Base-by-base conservation (phyloP, 2,797 vertebrate species). In the Parauchenoglanis punctatus region DNA sequence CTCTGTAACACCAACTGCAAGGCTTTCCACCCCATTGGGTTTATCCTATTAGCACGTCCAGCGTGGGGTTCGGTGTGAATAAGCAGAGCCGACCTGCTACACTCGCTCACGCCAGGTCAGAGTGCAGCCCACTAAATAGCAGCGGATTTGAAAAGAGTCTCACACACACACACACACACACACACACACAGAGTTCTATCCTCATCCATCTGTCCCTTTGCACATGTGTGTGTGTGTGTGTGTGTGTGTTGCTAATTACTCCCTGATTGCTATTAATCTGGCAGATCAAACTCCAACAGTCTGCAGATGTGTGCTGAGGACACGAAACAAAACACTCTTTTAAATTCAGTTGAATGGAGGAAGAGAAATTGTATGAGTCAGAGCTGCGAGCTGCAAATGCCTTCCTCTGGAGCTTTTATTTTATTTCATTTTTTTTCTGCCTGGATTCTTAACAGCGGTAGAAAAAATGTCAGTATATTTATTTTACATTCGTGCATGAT, bases 1-100 rank as follows among this genome's bases (percentile, higher is more conserved):
- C 91, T 92, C 85, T 88, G 92, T 92, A 90, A 95, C 94, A 92
- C 91, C 86, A 91, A 92, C 90, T 90, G 92, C 92, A 81, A 92
- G 91, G 84, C 85, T 95, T 95, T 95, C 93, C 94, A 93, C 94
- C 92, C 85, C 93, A 93, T 94, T 91, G 91, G 88, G 78, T 94
- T 91, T 91, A 87, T 90, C 89, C 88, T 83, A 89, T 91, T 89
- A 90, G 86, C 88, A 86, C 68, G 81, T 90, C 87, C 86, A 90
- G 84, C 84, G 76, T 68, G 73, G 81, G 73, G 87, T 81, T 59
- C 81, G 28, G 46, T 75, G 82, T 90, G 87, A 91, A 87, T 83
- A 76, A 81, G 72, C 72, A n/a, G 70, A 63, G 81, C 25, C 52
- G 59, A 83, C 86, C 89, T 86, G 72, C 77, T 81, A 86, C 85